Evolutionary conservation across 2,113 vertebrate genomes (phyloP).

Genomic region (Kobus ellipsiprymnus): DNA sequence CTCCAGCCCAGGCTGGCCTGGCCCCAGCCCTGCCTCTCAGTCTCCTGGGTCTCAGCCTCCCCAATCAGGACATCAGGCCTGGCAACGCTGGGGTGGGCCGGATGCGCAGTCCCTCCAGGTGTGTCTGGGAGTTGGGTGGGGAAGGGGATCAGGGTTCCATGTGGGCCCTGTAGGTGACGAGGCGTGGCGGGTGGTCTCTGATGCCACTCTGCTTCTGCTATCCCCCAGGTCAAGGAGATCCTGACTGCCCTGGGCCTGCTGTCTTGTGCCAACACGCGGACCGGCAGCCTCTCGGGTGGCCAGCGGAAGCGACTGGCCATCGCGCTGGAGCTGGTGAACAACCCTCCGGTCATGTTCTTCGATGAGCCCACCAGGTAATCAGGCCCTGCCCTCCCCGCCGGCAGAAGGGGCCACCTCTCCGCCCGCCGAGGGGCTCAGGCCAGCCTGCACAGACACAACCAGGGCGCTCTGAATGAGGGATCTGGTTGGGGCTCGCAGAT

Average conservation of each 20-base stretch:
- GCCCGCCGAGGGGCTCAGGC: rapidly evolving
- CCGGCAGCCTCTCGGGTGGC: conserved; percentile 88
- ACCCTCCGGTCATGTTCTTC: conserved; percentile 92
- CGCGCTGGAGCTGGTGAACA: conserved; percentile 90
- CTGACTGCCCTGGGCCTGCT: conserved; percentile 86
- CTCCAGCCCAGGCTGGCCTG: not conserved
- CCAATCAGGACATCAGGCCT: rapidly evolving
- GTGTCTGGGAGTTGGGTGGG: not conserved
- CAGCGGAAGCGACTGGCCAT: conserved; percentile 91
- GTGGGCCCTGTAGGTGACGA: rapidly evolving
- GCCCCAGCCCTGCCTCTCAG: not conserved
- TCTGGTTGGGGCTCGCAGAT: rapidly evolving
- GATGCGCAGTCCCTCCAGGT: rapidly evolving
- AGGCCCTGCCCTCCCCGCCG: rapidly evolving
- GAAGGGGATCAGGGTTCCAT: rapidly evolving
- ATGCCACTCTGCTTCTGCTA: not conserved
- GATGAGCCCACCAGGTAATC: conserved; percentile 90
- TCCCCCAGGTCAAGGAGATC: conserved; percentile 86
- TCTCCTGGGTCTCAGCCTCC: not conserved
- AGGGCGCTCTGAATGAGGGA: rapidly evolving
- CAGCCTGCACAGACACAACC: no score
- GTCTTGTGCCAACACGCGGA: conserved; percentile 84
- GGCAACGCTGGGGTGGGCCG: not conserved
- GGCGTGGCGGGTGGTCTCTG: not conserved
- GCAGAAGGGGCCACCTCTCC: not conserved